Percentiles rank a stretch among this genome's conserved stretches.
These are phyloP conservation scores for Amiota communis DNA, from an alignment of 2,888 invertebrate genomes.

Conservation along the genomic window DNA sequence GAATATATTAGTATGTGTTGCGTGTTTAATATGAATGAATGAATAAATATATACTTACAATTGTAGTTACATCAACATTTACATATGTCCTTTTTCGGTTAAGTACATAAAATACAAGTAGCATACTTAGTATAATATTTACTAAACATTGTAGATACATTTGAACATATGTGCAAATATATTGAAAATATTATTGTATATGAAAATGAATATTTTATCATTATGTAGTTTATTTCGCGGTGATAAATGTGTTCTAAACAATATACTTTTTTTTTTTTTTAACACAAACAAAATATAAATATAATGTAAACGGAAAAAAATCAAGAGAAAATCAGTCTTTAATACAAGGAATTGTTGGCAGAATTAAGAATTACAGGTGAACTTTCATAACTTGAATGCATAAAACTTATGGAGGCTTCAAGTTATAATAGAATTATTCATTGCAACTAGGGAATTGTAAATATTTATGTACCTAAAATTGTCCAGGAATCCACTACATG, in stretches of 20 bases:
- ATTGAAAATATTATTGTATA: constrained; percentile 45
- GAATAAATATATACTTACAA: constrained; percentile 40
- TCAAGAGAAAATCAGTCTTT: neutral
- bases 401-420: too few relatives aligned
- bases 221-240: neutral
- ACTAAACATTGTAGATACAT: constrained; percentile 30
- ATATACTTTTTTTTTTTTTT: neutral
- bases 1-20: constrained; percentile 29
- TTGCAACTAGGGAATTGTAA: too few relatives aligned
- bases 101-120: constrained; percentile 44
- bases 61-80: constrained; percentile 48
- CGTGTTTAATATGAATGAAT: constrained; percentile 48
- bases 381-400: too few relatives aligned
- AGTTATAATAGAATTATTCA: too few relatives aligned
- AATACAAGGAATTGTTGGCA: too few relatives aligned
- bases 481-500: too few relatives aligned
- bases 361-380: too few relatives aligned
- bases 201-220: constrained; percentile 37
- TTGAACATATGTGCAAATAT: constrained; percentile 68
- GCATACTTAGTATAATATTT: constrained; percentile 32
- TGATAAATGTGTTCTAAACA: neutral
- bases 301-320: neutral
- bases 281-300: neutral
- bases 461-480: too few relatives aligned
- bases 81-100: constrained; percentile 50